Conservation (phyloP, 2,888 invertebrate genomes). For the Nomada hirtipes region DNA sequence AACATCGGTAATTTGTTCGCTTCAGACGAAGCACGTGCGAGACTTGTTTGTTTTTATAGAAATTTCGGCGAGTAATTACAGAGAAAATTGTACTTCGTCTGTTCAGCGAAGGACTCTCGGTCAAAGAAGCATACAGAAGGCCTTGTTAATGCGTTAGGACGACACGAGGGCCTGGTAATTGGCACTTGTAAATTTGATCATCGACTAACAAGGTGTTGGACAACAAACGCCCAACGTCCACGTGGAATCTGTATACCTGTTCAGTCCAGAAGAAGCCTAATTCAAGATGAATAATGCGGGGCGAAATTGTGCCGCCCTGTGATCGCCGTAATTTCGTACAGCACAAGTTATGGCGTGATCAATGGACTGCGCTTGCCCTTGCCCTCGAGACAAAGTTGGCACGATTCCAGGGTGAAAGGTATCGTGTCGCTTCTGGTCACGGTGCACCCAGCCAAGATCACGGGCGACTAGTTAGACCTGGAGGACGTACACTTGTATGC, state of each 20-base stretch:
- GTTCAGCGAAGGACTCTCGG: too few relatives aligned
- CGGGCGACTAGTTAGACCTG: conserved; percentile 46
- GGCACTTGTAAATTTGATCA: conserved; percentile 51
- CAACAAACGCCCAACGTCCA: background rate
- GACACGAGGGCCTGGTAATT: conserved; percentile 23
- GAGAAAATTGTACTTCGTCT: too few relatives aligned
- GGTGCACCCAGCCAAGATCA: conserved; percentile 64
- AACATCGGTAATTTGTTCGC: too few relatives aligned
- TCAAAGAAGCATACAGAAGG: background rate
- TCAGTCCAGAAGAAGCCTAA: background rate
- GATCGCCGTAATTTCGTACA: background rate
- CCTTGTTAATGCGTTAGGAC: conserved; percentile 31
- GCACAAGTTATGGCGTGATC: conserved; percentile 41
- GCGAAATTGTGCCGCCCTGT: background rate
- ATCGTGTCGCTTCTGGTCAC: conserved; percentile 45
- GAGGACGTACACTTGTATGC: conserved; percentile 20
- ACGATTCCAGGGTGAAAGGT: conserved; percentile 68
- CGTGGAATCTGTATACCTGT: background rate
- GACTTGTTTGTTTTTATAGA: too few relatives aligned
- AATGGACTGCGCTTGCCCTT: conserved; percentile 63
- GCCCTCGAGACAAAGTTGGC: conserved; percentile 68
- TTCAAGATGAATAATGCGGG: background rate
- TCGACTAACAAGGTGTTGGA: background rate
- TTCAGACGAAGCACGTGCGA: too few relatives aligned
- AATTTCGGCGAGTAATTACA: too few relatives aligned